Evolutionary conservation across 2,888 invertebrate species (phyloP).

Genomic region (Pandemis heparana): DNA sequence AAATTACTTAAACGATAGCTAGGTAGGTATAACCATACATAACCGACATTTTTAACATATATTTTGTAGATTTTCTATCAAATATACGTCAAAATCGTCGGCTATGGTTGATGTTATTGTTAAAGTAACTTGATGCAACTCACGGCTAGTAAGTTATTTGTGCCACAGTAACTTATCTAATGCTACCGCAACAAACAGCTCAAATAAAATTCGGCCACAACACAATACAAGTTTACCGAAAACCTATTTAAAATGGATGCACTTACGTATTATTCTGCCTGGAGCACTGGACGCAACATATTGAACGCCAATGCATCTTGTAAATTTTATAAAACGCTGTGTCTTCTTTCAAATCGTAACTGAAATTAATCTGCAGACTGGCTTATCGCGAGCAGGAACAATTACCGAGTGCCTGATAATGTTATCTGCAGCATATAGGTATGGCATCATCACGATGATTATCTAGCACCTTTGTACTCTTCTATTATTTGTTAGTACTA

Average conservation of each 20-base stretch:
- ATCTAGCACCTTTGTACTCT: conserved; percentile 22
- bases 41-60: too few relatives aligned
- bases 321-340: background rate
- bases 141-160: too few relatives aligned
- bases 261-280: conserved; percentile 15
- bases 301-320: conserved; percentile 35
- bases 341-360: conserved; percentile 1
- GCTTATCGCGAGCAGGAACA: conserved; percentile 25
- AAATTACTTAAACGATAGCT: too few relatives aligned
- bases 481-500: background rate
- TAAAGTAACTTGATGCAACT: too few relatives aligned
- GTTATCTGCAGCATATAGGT: conserved; percentile 31
- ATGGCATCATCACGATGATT: conserved; percentile 8
- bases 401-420: conserved; percentile 32
- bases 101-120: too few relatives aligned
- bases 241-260: background rate
- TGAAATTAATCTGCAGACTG: conserved; percentile 23
- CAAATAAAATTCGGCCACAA: too few relatives aligned
- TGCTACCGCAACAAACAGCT: too few relatives aligned
- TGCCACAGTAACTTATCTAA: too few relatives aligned
- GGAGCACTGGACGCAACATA: conserved; percentile 21
- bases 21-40: too few relatives aligned
- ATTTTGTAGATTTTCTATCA: too few relatives aligned
- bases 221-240: too few relatives aligned
- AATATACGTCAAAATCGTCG: too few relatives aligned